These are phyloP conservation scores for Geotrypetes seraphini DNA, from an alignment of 2,797 vertebrate genomes.

Conservation along the genomic window DNA sequence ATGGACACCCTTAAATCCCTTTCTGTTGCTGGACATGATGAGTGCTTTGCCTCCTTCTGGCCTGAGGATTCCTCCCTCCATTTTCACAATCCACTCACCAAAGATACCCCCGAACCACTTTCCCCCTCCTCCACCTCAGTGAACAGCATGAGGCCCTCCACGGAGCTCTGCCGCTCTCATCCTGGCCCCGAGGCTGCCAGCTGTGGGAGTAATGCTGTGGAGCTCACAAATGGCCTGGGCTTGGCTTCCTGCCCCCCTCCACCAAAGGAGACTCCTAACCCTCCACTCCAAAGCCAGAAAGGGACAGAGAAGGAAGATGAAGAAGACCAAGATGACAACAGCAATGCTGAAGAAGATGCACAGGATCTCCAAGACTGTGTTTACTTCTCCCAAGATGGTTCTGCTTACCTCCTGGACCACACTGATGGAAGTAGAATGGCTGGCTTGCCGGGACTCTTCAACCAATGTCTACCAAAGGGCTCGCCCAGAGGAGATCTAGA, in stretches of 20 bases:
- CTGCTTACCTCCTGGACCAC: constrained; percentile 40
- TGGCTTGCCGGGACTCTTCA: constrained; percentile 7
- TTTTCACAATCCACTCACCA: constrained; percentile 37
- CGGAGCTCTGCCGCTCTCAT: constrained; percentile 13
- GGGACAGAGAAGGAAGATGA: constrained; percentile 4
- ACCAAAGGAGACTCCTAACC: constrained; percentile 19
- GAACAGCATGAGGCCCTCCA: constrained; percentile 24
- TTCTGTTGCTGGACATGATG: constrained; percentile 32
- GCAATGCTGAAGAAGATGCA: constrained; percentile 16
- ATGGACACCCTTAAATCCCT: constrained; percentile 42
- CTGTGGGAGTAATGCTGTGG: neutral
- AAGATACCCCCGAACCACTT: constrained; percentile 37
- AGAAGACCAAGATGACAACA: neutral
- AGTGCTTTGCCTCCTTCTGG: constrained; percentile 4
- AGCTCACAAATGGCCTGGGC: constrained; percentile 9
- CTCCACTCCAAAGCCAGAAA: neutral
- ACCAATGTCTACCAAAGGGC: constrained; percentile 44
- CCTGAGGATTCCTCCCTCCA: constrained; percentile 23
- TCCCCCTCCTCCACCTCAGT: constrained; percentile 9
- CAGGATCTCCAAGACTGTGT: constrained; percentile 33
- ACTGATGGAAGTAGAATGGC: constrained; percentile 6
- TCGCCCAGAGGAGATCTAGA: constrained; percentile 26
- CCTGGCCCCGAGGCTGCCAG: constrained; percentile 20
- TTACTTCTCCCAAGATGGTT: constrained; percentile 32
- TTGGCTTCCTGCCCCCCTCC: constrained; percentile 6